Conservation (phyloP, 1,140 invertebrate species). For the Calosoma granatense region DNA sequence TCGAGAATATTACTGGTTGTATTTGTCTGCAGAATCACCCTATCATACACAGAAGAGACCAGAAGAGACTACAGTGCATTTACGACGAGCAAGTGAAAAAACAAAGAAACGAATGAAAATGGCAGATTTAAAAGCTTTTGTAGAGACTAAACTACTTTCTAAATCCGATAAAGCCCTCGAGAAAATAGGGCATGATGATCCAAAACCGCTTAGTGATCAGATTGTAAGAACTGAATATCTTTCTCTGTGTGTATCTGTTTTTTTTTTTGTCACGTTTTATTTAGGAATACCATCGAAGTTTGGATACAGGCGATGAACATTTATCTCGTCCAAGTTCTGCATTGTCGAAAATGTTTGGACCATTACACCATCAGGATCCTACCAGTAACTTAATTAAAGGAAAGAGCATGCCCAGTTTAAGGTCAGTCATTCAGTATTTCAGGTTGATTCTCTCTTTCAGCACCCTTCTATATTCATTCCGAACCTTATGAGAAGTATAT, state of each 20-base stretch:
- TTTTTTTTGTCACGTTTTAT: neutral
- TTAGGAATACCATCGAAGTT: constrained; percentile 66
- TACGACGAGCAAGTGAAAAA: constrained; percentile 66
- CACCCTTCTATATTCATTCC: neutral
- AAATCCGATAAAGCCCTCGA: constrained; percentile 85
- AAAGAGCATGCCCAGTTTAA: constrained; percentile 90
- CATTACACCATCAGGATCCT: constrained; percentile 31
- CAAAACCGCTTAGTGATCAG: constrained; percentile 45
- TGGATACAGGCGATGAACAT: constrained; percentile 65
- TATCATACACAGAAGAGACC: constrained; percentile 34
- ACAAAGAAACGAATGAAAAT: constrained; percentile 77
- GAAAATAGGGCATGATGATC: constrained; percentile 72
- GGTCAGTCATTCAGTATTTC: constrained; percentile 44
- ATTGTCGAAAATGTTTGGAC: constrained; percentile 47
- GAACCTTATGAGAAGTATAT: neutral
- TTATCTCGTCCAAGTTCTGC: constrained; percentile 54
- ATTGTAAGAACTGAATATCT: constrained; percentile 38
- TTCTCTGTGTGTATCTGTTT: neutral
- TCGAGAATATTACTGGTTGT: neutral
- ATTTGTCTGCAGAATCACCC: constrained; percentile 30
- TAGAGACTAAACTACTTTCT: constrained; percentile 81
- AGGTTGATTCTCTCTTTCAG: neutral
- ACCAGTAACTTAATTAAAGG: constrained; percentile 76
- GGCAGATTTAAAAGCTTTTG: constrained; percentile 77
- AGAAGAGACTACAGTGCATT: constrained; percentile 48